Base-by-base conservation (phyloP, 2,888 invertebrate genomes). In the Parnassius smintheus region DNA sequence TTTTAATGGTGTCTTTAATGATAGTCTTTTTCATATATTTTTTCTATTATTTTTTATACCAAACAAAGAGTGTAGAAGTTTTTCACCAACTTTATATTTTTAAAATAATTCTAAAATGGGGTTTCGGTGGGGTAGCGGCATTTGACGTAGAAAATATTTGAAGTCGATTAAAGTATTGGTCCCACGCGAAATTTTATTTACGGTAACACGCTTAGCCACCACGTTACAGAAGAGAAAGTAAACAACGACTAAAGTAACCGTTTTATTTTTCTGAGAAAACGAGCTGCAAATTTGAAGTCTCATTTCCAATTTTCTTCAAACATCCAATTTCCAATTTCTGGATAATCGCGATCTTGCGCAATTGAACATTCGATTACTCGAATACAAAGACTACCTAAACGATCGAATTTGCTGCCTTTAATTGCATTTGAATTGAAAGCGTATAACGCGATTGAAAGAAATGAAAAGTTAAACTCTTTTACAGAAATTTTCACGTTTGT, bases 281-380 rank as follows among this genome's bases (percentile, higher is more conserved):
- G 11, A 44, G 68, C 77, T 76, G 73, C 72, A 75, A 71, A 74
- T 74, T 78, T 72, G 74, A 76, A 80, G 79, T 82, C 78, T 81
- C 84, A 77, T 82, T 86, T 83, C 82, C 86, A 78, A 85, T 88
- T 83, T 82, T 69, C 75, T 75, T 74, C 80, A 80, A 82, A 82
- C 84, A 80, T 86, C 85, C 85, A 82, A 85, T 87, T 89, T 84
- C 53, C 85, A 85, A 88, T 88, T 85, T 83, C 85, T 82, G 83
- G 79, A 89, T 88, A 88, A 88, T 88, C 86, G 85, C 86, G 86
- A 87, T 85, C 86, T 86, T 88, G 86, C 86, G 89, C 90, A 90
- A 90, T 89, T 88, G 90, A 89, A 87, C 85, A 88, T 83, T 86
- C 88, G 87, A 88, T 86, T 85, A 88, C 86, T 86, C 88, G 88